These are phyloP conservation scores for Xenus cinereus DNA, from an alignment of 2,113 vertebrate genomes.

Conservation along the genomic window DNA sequence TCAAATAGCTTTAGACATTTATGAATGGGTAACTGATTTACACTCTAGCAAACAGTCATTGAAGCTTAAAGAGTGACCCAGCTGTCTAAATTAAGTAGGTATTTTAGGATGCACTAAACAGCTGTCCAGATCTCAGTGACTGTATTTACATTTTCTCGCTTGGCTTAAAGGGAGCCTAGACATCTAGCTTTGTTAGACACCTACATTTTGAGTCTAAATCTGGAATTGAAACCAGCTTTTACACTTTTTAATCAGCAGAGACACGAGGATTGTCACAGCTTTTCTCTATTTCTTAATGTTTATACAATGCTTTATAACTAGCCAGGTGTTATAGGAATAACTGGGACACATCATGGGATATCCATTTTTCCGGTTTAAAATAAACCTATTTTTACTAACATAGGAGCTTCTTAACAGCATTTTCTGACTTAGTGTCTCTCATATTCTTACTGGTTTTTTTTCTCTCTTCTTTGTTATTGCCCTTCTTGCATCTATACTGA, in stretches of 20 bases:
- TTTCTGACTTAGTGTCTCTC: not conserved
- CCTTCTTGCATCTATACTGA: not conserved
- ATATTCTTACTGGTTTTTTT: not conserved
- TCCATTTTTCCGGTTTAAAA: not conserved
- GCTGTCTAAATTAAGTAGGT: not conserved
- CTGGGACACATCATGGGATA: not conserved
- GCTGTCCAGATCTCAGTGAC: not conserved
- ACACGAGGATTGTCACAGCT: not conserved
- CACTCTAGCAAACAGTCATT: fast-evolving
- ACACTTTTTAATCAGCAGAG: not conserved
- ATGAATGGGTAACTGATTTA: not conserved
- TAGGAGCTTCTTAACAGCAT: not conserved
- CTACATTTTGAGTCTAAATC: not conserved
- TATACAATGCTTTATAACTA: not conserved
- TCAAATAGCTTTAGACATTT: not conserved
- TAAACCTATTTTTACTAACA: not conserved
- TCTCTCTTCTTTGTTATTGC: not conserved
- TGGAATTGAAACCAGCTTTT: not conserved
- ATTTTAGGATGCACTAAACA: not conserved
- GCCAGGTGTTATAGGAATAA: not conserved
- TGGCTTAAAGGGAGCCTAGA: not conserved
- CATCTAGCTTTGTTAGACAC: not conserved
- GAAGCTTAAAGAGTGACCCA: not conserved
- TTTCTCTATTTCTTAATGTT: not conserved
- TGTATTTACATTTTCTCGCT: not conserved